Conservation (phyloP, 2,113 vertebrate genomes). For the Ophiodon elongatus region DNA sequence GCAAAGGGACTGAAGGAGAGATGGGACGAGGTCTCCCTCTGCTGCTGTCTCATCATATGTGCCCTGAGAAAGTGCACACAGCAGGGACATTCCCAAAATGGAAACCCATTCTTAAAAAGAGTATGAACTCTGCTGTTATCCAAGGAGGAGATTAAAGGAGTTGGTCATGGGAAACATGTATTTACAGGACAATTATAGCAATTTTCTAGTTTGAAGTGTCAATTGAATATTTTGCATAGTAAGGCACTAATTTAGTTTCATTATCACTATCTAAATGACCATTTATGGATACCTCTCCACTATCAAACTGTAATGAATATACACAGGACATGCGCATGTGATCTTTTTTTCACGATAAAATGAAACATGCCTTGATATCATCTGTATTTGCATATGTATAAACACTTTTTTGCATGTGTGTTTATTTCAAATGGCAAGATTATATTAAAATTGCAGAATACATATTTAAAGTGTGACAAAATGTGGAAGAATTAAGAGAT, state of each 20-base stretch:
- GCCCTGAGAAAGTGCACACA: conserved; percentile 7
- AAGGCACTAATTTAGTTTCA: not conserved
- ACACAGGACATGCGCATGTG: no score
- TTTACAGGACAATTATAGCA: not conserved
- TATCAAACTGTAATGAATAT: not conserved
- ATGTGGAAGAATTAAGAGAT: not conserved
- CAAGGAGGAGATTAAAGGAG: not conserved
- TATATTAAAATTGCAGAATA: not conserved
- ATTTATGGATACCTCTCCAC: not conserved
- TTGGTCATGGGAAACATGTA: not conserved
- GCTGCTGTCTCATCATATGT: conserved; percentile 55
- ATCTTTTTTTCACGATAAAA: not conserved
- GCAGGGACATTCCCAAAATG: not conserved
- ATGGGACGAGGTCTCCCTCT: conserved; percentile 78
- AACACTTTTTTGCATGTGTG: not conserved
- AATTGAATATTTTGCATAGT: not conserved
- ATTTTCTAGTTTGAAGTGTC: not conserved
- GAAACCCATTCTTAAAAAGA: conserved; percentile 10
- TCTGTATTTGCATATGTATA: not conserved
- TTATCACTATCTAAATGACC: not conserved
- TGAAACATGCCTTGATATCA: not conserved
- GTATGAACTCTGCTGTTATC: not conserved
- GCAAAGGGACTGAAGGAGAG: conserved; percentile 22
- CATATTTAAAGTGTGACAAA: not conserved
- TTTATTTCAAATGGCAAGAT: not conserved